Conservation (phyloP, 1,140 invertebrate species). For the Papilio machaon region DNA sequence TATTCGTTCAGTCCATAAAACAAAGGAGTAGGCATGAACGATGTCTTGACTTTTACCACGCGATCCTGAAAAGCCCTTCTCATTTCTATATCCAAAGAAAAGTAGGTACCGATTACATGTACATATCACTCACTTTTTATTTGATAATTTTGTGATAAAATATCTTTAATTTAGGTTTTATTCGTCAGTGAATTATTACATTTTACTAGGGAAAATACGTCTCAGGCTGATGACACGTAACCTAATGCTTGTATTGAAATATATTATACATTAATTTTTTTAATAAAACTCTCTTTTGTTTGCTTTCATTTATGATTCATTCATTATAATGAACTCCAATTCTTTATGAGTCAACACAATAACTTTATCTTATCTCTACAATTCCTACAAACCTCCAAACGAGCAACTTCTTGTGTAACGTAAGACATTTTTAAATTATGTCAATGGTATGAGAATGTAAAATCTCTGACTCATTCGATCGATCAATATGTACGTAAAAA, state of each 20-base stretch:
- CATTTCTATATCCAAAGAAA: too few species aligned
- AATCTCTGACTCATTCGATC: slow-evolving; percentile 25
- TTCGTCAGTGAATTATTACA: not conserved
- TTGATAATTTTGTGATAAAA: not conserved
- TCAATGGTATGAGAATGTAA: slow-evolving; percentile 13
- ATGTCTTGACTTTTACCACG: not conserved
- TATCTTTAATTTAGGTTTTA: not conserved
- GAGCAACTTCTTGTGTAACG: slow-evolving; percentile 22
- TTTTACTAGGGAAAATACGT: not conserved
- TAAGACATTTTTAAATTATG: slow-evolving; percentile 14
- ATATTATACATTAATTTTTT: not conserved
- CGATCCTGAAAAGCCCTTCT: too few species aligned
- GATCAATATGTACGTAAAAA: slow-evolving; percentile 34
- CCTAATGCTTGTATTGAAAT: not conserved
- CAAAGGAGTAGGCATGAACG: not conserved
- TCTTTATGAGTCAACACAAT: slow-evolving; percentile 25
- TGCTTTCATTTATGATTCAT: slow-evolving; percentile 34
- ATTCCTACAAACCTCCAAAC: slow-evolving; percentile 30
- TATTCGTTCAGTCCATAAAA: too few species aligned
- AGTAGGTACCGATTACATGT: too few species aligned
- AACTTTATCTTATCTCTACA: slow-evolving; percentile 34
- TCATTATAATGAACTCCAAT: slow-evolving; percentile 31
- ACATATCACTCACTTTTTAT: not conserved
- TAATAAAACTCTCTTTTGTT: not conserved
- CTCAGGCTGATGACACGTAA: not conserved